Evolutionary conservation across 2,888 invertebrate species (phyloP).

Genomic region (Xestia rhomboidea): DNA sequence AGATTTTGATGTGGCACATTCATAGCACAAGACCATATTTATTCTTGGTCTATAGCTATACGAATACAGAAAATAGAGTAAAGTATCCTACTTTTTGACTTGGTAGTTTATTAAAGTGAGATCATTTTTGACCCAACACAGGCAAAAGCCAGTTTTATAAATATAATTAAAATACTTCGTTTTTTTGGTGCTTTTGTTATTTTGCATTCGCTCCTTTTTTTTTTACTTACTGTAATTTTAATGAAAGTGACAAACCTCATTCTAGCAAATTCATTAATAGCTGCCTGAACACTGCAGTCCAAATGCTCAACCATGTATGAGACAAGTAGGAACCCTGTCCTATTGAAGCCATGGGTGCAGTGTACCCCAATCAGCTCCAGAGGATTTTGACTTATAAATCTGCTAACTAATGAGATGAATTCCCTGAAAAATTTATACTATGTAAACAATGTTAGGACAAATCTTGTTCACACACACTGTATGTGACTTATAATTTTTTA

Average conservation of each 20-base stretch:
- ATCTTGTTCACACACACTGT: not conserved
- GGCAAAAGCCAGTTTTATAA: not conserved
- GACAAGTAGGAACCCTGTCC: constrained; percentile 98
- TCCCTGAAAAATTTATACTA: constrained; percentile 76
- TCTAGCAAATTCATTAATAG: constrained; percentile 94
- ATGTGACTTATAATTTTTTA: not conserved
- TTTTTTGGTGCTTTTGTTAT: not conserved
- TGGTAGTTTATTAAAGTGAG: not conserved
- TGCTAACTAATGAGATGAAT: constrained; percentile 95
- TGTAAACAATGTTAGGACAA: not conserved
- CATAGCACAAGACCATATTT: not conserved
- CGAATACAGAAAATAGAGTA: not conserved
- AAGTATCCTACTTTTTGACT: not conserved
- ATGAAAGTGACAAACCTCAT: constrained; percentile 87
- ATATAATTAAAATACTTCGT: not conserved
- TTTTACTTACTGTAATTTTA: too few species aligned
- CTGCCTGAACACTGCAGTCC: constrained; percentile 96
- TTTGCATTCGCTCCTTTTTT: not conserved
- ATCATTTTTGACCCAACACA: not conserved
- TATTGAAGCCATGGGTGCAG: constrained; percentile 99
- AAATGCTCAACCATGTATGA: constrained; percentile 96
- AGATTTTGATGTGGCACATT: not conserved
- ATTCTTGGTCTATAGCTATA: not conserved
- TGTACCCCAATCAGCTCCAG: constrained; percentile 95
- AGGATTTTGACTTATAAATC: constrained; percentile 95